phyloP scores from a whole-genome alignment of 2,888 invertebrate species.

The Philonicus albiceps region DNA sequence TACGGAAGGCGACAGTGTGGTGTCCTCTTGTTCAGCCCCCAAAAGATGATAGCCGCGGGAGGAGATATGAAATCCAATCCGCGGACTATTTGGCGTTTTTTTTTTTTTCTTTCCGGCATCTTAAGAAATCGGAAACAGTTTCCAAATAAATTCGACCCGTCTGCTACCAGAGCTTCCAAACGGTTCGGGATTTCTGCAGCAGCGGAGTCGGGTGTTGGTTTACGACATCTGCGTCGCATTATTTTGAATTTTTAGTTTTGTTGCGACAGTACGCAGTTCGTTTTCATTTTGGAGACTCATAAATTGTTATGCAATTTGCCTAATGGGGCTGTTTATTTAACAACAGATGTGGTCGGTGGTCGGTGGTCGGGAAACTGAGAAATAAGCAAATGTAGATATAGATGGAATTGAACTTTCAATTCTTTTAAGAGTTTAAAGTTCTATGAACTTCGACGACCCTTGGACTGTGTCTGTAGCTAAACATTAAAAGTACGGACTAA shows the following conservation, averaged over 20 bases:
- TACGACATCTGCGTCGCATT: background rate
- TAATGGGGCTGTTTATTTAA: background rate
- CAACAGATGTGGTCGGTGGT: background rate
- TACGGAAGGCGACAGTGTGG: background rate
- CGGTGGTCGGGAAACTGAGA: background rate
- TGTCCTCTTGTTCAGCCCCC: background rate
- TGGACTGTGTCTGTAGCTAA: background rate
- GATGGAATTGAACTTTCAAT: background rate
- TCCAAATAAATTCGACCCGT: background rate
- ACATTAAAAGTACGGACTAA: no score
- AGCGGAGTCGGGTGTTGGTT: background rate
- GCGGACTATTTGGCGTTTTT: background rate
- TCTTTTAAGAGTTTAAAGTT: background rate
- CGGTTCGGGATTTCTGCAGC: background rate
- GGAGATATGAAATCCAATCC: background rate
- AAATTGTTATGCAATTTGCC: background rate
- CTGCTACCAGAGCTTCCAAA: background rate
- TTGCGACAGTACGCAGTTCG: background rate
- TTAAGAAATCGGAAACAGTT: background rate
- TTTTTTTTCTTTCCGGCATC: background rate
- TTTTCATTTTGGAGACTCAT: background rate
- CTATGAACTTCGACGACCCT: background rate
- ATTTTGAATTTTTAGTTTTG: background rate
- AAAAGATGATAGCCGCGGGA: background rate
- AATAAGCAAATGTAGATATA: background rate